Evolutionary conservation across 2,888 invertebrate species (phyloP).

Genomic region (Agrochola lychnidis): DNA sequence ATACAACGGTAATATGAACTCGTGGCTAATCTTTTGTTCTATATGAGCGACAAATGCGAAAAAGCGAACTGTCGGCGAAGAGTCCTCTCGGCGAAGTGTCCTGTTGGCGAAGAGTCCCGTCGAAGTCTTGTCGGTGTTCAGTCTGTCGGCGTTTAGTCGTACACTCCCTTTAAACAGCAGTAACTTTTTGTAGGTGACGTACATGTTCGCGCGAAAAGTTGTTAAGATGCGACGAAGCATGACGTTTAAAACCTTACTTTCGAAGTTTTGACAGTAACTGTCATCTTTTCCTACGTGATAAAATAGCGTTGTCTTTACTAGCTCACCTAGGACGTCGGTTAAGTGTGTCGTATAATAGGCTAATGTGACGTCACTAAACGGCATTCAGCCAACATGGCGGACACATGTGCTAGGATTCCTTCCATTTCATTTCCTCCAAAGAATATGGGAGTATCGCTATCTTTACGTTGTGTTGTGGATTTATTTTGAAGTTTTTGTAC

Average conservation of each 20-base stretch:
- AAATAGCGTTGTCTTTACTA: background rate
- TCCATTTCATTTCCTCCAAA: conserved; percentile 54
- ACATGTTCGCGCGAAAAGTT: background rate
- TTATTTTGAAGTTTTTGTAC: conserved; percentile 10
- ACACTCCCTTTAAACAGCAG: no score
- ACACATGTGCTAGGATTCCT: conserved; percentile 47
- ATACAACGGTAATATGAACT: conserved; percentile 15
- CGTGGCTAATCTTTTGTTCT: background rate
- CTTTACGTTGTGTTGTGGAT: conserved; percentile 22
- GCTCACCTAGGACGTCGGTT: conserved; percentile 10
- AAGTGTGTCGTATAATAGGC: conserved; percentile 41
- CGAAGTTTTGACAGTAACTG: background rate
- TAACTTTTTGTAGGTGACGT: background rate
- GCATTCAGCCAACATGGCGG: conserved; percentile 45
- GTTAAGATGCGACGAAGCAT: background rate
- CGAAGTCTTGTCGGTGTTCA: no score
- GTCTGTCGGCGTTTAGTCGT: no score
- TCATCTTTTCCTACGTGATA: background rate
- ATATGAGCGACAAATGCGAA: background rate
- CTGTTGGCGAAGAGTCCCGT: no score
- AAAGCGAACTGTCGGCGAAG: background rate
- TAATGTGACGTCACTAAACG: conserved; percentile 55
- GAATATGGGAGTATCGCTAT: conserved; percentile 23
- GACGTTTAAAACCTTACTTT: background rate
- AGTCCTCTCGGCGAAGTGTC: no score